phyloP scores from a whole-genome alignment of 1,140 invertebrate genomes.

The Bombus affinis region DNA sequence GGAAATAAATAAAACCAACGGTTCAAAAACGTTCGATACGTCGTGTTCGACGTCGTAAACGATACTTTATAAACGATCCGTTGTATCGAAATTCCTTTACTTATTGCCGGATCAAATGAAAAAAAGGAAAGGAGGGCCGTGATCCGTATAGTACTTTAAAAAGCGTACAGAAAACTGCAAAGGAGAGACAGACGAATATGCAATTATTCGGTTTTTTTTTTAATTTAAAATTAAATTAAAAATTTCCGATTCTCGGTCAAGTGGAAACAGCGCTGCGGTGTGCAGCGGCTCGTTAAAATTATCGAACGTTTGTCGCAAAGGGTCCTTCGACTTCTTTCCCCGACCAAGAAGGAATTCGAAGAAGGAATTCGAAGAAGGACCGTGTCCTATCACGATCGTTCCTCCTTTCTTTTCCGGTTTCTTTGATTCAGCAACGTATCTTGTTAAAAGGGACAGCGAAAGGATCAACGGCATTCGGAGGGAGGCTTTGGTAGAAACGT shows the following conservation, averaged over 20 bases:
- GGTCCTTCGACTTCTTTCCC: not conserved
- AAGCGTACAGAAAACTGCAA: not conserved
- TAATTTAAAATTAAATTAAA: no score
- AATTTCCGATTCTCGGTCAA: conserved; percentile 31
- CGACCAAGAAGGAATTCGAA: conserved; percentile 40
- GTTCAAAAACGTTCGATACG: not conserved
- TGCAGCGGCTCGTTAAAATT: conserved; percentile 78
- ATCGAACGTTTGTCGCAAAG: conserved; percentile 67
- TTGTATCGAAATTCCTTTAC: no score
- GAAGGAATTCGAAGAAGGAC: conserved; percentile 44
- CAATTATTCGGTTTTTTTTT: no score
- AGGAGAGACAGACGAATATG: no score
- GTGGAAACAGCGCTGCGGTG: not conserved
- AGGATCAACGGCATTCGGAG: not conserved
- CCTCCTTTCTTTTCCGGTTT: not conserved
- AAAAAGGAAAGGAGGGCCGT: not conserved
- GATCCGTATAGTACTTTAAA: not conserved
- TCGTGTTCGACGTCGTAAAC: conserved; percentile 1
- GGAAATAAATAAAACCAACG: no score
- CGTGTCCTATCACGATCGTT: conserved; percentile 68
- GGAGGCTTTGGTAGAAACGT: not conserved
- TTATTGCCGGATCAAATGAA: not conserved
- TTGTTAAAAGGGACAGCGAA: not conserved
- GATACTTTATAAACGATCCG: conserved; percentile 18
- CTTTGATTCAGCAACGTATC: conserved; percentile 28